Conservation (phyloP, 2,113 vertebrate genomes). For the Microcebus murinus region DNA sequence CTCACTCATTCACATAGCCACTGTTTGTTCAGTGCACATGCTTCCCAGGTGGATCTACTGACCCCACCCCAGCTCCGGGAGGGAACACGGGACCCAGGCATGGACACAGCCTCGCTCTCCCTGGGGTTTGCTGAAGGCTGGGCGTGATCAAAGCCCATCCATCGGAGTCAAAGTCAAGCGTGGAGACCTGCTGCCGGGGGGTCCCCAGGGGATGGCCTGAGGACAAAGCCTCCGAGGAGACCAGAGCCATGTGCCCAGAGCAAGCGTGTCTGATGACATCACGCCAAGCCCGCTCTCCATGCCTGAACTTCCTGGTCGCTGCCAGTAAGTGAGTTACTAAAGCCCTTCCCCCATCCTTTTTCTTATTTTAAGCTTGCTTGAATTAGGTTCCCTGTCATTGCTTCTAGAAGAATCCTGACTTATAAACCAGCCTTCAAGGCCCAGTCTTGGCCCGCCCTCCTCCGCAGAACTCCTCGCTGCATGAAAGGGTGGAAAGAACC, state of each 20-base stretch:
- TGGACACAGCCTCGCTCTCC: neutral
- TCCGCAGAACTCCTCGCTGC: neutral
- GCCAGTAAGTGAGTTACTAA: neutral
- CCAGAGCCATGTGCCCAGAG: neutral
- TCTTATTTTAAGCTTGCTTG: neutral
- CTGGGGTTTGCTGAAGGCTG: too few species aligned
- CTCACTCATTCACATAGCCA: neutral
- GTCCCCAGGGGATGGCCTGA: neutral
- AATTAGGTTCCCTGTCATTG: neutral
- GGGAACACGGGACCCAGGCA: fast-evolving
- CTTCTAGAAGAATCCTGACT: neutral
- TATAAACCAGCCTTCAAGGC: neutral
- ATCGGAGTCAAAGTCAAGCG: neutral
- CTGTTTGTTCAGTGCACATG: neutral
- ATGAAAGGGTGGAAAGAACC: too few species aligned
- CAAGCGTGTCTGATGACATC: fast-evolving
- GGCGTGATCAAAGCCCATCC: neutral
- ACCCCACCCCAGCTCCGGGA: neutral
- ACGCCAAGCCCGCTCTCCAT: neutral
- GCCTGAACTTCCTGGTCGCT: too few species aligned
- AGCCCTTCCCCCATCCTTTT: neutral
- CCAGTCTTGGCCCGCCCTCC: too few species aligned
- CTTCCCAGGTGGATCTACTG: neutral
- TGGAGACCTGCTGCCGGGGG: neutral
- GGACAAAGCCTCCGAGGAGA: too few species aligned